Evolutionary conservation across 2,113 vertebrate species (phyloP).

Genomic region (Oostethus manadensis): DNA sequence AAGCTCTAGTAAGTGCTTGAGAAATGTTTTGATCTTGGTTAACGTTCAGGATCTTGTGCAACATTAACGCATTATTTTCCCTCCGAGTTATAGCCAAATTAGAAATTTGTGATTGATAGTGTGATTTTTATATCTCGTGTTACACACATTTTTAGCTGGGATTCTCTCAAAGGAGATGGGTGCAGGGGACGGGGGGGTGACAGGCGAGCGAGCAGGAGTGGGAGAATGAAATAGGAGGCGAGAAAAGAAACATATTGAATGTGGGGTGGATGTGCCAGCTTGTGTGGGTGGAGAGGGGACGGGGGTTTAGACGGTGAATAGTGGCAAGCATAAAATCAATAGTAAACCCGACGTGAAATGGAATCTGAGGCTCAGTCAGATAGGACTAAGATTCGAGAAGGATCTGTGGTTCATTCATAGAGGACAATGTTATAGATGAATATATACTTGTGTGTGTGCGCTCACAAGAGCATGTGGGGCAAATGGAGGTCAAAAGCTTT

Average conservation of each 20-base stretch:
- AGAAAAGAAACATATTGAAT: slow-evolving; percentile 42
- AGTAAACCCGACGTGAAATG: slow-evolving; percentile 68
- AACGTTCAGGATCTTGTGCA: no score
- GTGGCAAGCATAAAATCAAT: slow-evolving; percentile 64
- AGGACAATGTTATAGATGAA: slow-evolving; percentile 27
- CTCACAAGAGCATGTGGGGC: slow-evolving; percentile 34
- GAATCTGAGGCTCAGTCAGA: slow-evolving; percentile 61
- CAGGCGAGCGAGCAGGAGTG: slow-evolving; percentile 13
- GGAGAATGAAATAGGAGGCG: slow-evolving; percentile 33
- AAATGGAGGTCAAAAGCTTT: slow-evolving; percentile 65
- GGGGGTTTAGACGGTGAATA: slow-evolving; percentile 50
- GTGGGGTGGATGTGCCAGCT: slow-evolving; percentile 14
- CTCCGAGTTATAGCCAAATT: no score
- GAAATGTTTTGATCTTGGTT: no score
- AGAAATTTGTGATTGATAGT: no score
- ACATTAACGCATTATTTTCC: no score
- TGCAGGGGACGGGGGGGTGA: slow-evolving; percentile 26
- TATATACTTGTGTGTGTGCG: slow-evolving; percentile 5
- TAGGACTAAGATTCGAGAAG: slow-evolving; percentile 46
- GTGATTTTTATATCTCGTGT: background rate
- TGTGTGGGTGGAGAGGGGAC: slow-evolving; percentile 9
- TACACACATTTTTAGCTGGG: slow-evolving; percentile 18
- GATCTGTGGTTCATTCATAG: slow-evolving; percentile 50
- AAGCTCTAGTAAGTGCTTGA: no score
- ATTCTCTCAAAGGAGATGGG: slow-evolving; percentile 28